Evolutionary conservation across 2,113 vertebrate genomes (phyloP).

Genomic region (Mormoops blainvillei): DNA sequence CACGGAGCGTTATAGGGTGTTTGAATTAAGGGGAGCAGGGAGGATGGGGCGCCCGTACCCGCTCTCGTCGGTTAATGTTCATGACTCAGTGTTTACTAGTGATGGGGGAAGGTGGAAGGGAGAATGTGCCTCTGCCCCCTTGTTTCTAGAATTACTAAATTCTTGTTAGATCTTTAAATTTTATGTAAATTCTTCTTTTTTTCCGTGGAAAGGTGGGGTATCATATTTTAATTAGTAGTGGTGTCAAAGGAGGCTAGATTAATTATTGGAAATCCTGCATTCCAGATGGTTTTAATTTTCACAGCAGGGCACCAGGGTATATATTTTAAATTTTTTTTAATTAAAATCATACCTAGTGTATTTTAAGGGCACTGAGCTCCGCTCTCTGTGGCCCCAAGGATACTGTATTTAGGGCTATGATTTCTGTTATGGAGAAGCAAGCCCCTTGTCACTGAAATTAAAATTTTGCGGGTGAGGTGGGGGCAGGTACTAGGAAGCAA

Average conservation of each 20-base stretch:
- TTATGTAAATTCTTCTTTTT: conserved; percentile 84
- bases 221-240: conserved; percentile 84
- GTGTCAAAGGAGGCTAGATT: conserved; percentile 84
- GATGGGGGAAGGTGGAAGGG: conserved; percentile 43
- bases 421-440: conserved; percentile 23
- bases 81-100: conserved; percentile 13
- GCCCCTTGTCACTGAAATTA: conserved; percentile 44
- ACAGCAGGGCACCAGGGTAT: conserved; percentile 84
- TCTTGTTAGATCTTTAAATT: conserved; percentile 85
- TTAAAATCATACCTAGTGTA: conserved; percentile 83
- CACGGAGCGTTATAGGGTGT: neutral
- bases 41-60: neutral
- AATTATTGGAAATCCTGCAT: conserved; percentile 83
- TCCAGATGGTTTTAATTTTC: conserved; percentile 86
- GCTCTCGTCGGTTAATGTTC: neutral
- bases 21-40: neutral
- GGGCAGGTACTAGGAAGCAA: conserved; percentile 34
- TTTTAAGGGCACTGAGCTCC: conserved; percentile 63
- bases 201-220: conserved; percentile 73
- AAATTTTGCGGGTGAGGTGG: conserved; percentile 43
- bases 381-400: conserved; percentile 64
- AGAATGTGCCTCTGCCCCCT: conserved; percentile 75
- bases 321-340: conserved; percentile 81
- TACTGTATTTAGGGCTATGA: conserved; percentile 33
- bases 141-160: conserved; percentile 77